phyloP scores from a whole-genome alignment of 2,113 vertebrate genomes.

The Xiphorhynchus elegans region DNA sequence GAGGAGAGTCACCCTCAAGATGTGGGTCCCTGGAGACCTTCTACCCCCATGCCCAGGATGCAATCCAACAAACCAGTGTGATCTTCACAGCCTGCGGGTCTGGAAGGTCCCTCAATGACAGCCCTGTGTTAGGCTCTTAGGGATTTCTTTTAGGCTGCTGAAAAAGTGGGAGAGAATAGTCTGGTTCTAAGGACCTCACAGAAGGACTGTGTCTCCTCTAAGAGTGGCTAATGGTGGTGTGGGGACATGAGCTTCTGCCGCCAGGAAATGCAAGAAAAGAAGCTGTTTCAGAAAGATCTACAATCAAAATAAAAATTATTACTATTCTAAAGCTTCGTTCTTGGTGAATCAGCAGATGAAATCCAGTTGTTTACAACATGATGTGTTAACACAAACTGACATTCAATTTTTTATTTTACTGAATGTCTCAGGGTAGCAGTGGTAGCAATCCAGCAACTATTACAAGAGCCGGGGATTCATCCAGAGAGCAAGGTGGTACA shows the following conservation, averaged over 20 bases:
- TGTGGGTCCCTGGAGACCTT: not conserved
- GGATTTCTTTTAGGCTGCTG: not conserved
- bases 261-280: not conserved
- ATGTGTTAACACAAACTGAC: not conserved
- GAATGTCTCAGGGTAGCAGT: not conserved
- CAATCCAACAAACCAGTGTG: not conserved
- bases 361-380: not conserved
- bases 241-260: not conserved
- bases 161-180: not conserved
- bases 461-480: not conserved
- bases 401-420: not conserved
- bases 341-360: not conserved
- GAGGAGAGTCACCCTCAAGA: not conserved
- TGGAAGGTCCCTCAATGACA: fast-evolving
- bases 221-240: not conserved
- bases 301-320: not conserved
- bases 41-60: not conserved
- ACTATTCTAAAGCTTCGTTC: not conserved
- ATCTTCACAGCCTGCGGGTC: not conserved
- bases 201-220: not conserved
- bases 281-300: not conserved
- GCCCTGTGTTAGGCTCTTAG: not conserved
- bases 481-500: not conserved
- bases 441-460: not conserved
- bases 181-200: not conserved